Evolutionary conservation across 2,797 vertebrate species (phyloP).

Genomic region (Chlorospingus semifuscus): DNA sequence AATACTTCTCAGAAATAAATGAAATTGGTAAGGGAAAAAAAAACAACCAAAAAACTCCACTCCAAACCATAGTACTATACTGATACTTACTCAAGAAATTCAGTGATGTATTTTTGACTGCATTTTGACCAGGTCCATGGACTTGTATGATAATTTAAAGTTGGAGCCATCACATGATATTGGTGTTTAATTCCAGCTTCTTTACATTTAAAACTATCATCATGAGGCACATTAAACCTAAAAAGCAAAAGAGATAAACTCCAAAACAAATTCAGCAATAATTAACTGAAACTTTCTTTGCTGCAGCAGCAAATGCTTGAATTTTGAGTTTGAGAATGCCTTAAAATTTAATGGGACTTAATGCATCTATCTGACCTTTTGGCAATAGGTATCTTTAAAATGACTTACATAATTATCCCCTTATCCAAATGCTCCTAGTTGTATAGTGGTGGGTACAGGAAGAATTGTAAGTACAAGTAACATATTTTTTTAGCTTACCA

Average conservation of each 20-base stretch:
- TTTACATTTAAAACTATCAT: conserved; percentile 94
- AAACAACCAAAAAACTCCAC: fast-evolving
- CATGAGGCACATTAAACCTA: conserved; percentile 97
- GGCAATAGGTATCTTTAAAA: background rate
- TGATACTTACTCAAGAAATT: conserved; percentile 93
- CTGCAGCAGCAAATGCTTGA: background rate
- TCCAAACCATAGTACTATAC: background rate
- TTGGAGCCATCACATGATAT: conserved; percentile 96
- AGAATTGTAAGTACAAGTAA: background rate
- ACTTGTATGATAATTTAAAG: conserved; percentile 93
- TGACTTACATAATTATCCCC: background rate
- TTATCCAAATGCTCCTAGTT: background rate
- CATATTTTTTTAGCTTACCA: background rate
- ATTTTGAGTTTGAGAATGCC: background rate
- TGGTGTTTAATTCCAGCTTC: conserved; percentile 91
- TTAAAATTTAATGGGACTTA: background rate
- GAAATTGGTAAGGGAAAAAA: background rate
- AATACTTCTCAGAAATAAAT: background rate
- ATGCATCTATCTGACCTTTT: background rate
- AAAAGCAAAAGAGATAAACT: conserved; percentile 52
- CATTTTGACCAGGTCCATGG: conserved; percentile 99
- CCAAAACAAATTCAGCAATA: conserved; percentile 37
- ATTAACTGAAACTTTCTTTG: background rate
- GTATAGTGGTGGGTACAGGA: background rate
- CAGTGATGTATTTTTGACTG: conserved; percentile 96